These are phyloP conservation scores for Passer domesticus DNA, from an alignment of 2,113 vertebrate genomes.

Conservation along the genomic window DNA sequence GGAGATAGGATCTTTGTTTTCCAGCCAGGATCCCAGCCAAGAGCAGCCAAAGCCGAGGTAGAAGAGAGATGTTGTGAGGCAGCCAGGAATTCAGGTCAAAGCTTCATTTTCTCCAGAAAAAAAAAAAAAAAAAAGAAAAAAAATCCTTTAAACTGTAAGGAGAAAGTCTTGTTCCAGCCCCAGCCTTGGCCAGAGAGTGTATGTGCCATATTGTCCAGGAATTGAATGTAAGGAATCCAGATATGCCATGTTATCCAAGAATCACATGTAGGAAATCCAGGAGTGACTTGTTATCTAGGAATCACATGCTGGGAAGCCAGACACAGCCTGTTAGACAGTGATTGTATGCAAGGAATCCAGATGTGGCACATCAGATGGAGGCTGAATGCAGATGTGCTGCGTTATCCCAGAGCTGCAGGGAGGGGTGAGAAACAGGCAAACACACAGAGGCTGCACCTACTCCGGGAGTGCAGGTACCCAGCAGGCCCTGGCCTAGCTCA, in stretches of 20 bases:
- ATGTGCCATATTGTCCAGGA: constrained; percentile 53
- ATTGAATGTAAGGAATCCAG: constrained; percentile 68
- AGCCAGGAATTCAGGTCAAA: constrained; percentile 65
- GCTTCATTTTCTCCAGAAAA: constrained; percentile 31
- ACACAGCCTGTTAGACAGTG: constrained; percentile 12
- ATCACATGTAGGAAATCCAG: constrained; percentile 68
- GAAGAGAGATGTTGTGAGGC: constrained; percentile 54
- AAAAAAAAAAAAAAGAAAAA: background rate
- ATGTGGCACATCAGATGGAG: constrained; percentile 23
- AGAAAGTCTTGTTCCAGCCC: constrained; percentile 45
- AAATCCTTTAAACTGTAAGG: constrained; percentile 42
- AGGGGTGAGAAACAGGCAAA: background rate
- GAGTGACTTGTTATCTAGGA: constrained; percentile 66
- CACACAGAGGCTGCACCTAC: background rate
- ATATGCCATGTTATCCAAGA: constrained; percentile 64
- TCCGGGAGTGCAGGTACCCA: background rate
- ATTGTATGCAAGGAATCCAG: constrained; percentile 58
- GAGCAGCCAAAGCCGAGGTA: constrained; percentile 63
- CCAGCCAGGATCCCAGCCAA: constrained; percentile 62
- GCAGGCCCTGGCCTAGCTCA: background rate
- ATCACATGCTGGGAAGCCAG: constrained; percentile 52
- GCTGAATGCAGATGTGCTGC: constrained; percentile 12
- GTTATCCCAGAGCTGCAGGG: background rate
- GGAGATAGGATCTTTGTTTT: constrained; percentile 68
- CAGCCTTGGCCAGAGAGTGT: background rate